Evolutionary conservation across 2,888 invertebrate genomes (phyloP).

Genomic region (Polietes domitor): DNA sequence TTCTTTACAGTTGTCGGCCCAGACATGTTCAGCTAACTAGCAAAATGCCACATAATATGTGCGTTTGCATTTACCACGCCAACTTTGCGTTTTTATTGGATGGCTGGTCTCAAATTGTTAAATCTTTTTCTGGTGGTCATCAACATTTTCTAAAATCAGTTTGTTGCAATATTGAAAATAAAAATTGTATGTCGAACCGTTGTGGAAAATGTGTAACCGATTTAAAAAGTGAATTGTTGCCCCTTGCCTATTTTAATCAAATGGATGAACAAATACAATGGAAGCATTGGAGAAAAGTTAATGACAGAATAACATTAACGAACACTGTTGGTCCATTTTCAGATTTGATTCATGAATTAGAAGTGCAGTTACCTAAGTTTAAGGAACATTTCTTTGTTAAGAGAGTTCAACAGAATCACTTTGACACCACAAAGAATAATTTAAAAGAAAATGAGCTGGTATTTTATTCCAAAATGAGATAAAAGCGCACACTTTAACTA

Average conservation of each 20-base stretch:
- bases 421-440: slow-evolving; percentile 37
- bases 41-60: slow-evolving; percentile 21
- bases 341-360: slow-evolving; percentile 22
- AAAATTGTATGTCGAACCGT: not conserved
- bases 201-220: not conserved
- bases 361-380: slow-evolving; percentile 42
- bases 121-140: not conserved
- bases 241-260: not conserved
- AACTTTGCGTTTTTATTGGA: not conserved
- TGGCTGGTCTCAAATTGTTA: not conserved
- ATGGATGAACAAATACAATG: not conserved
- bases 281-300: not conserved
- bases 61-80: slow-evolving; percentile 2
- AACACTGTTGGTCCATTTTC: not conserved
- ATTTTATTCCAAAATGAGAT: slow-evolving; percentile 41
- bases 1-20: not conserved
- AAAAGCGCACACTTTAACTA: slow-evolving; percentile 54
- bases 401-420: slow-evolving; percentile 43
- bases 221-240: not conserved
- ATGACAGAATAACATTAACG: slow-evolving; percentile 3
- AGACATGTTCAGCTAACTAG: not conserved
- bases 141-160: not conserved
- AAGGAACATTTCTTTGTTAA: slow-evolving; percentile 48
- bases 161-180: not conserved
- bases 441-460: slow-evolving; percentile 45